Evolutionary conservation across 2,888 invertebrate genomes (phyloP), one percentile per base, ranked within the genome.

Genomic region (Drosophila anomelani): DNA sequence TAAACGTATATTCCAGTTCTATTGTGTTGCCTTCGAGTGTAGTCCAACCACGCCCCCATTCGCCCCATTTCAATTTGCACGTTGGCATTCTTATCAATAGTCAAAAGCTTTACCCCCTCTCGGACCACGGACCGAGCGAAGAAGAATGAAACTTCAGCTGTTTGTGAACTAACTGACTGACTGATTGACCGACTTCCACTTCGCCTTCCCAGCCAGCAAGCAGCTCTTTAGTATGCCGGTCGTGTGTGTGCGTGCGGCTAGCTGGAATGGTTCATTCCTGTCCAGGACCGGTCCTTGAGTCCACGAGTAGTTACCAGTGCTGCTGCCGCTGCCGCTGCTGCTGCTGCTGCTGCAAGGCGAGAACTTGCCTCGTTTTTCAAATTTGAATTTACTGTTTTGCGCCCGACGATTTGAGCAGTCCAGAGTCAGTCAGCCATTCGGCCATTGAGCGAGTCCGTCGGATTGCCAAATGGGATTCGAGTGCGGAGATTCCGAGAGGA

Each of bases 121-220:
- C n/a, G 10, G 29, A 17, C 41, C 41, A 39, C 4, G 34, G 34
- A 34, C 41, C n/a, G 39, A 34, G 41, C 20, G 46, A 29, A 39
- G 58, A 73, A 66, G 74, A 64, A 64, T 60, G 76, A 56, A 71
- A 66, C 54, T 76, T 76, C 53, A 76, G 58, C 77, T 77, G 69
- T 63, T 77, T 77, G 77, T 74, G 64, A 69, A 77, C 77, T 77
- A 59, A 76, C 75, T 76, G 75, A 71, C 75, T 76, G 71, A 61
- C 69, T 75, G 75, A 77, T 73, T 70, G 77, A 75, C 70, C 70
- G 75, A 60, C 75, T 57, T 67, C 63, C 57, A 74, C 58, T 60
- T n/a, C 32, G 57, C 63, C 60, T 63, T 23, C 55, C 47, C 49
- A 23, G 62, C 59, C 39, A 26, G 38, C 23, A 36, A 55, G 57